phyloP scores from a whole-genome alignment of 2,113 vertebrate genomes.

The Ifrita kowaldi region DNA sequence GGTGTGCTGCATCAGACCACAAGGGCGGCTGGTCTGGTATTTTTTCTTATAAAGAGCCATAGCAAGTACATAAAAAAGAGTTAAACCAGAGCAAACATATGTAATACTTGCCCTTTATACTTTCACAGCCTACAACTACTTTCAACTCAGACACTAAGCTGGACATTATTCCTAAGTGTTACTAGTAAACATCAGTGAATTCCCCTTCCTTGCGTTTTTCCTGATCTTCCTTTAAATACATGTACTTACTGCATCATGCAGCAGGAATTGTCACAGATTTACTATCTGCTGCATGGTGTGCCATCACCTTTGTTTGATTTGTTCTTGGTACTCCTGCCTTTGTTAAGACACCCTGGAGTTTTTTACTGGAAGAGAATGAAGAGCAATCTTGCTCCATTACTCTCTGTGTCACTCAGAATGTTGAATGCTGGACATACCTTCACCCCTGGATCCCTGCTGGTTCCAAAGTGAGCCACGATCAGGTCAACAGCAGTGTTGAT shows the following conservation, averaged over 20 bases:
- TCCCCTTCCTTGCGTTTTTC: neutral
- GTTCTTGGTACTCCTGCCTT: neutral
- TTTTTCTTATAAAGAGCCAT: neutral
- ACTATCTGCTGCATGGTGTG: neutral
- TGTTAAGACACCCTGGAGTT: neutral
- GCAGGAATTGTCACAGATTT: neutral
- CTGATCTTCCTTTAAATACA: neutral
- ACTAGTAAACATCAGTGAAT: neutral
- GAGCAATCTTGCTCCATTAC: neutral
- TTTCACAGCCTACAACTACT: neutral
- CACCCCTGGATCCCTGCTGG: slow-evolving; percentile 89
- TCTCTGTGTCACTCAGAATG: neutral
- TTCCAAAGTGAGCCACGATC: slow-evolving; percentile 95
- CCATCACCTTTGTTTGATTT: neutral
- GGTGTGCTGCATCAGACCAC: neutral
- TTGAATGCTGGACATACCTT: slow-evolving; percentile 76
- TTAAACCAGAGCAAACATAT: neutral
- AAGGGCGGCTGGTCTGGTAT: neutral
- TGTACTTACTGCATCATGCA: neutral
- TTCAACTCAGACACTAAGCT: neutral
- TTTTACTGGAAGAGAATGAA: neutral
- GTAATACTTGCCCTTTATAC: neutral
- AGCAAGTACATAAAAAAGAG: neutral
- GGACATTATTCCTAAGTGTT: neutral
- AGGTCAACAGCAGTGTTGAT: slow-evolving; percentile 94